Evolutionary conservation across 1,140 invertebrate genomes (phyloP), one percentile per base, ranked within the genome.

Genomic region (Coelopa frigida): DNA sequence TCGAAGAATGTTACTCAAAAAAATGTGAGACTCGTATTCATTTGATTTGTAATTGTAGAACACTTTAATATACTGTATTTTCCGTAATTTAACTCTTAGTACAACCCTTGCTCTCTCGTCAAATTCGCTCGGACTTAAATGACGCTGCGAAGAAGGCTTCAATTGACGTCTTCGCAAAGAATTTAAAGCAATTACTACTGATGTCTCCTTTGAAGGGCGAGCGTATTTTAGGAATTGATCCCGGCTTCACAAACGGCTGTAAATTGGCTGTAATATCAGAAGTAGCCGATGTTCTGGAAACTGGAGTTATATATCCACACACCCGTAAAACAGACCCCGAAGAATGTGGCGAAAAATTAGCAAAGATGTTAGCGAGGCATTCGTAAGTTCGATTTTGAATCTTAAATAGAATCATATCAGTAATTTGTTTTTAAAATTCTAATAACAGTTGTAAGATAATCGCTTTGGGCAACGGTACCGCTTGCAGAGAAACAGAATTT

Each of bases 401-500:
- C 17, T n/a, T 4, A 4, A 11, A 4, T 37, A n/a, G 6, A 37
- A 7, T 18, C 3, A n/a, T n/a, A n/a, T n/a, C n/a, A n/a, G n/a
- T n/a, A n/a, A n/a, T n/a, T 37, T 17, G 18, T n/a, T 42, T 31
- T 29, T 42, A 42, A 3, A 22, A 3, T 24, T 24, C 42, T 71
- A 5, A 65, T 7, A n/a, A 57, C 54, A 80, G 77, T 10, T 85
- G 84, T 64, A 76, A 81, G 42, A 67, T 86, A 8, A 80, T 94
- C 56, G 89, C 85, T 17, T 70, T 95, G 23, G 91, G 91, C 1
- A 94, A 94, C 73, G 91, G 88, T 10, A 90, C 83, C 14, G 91
- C 83, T 3, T 93, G 90, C 58, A 70, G 89, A 26, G 83, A 94
- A 65, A 92, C 88, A 0, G 89, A 94, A 71, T 58, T 71, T 12